Percentiles rank a stretch among this genome's conserved stretches.
phyloP scores from a whole-genome alignment of 2,113 vertebrate species.

The Micronycteris hirsuta region DNA sequence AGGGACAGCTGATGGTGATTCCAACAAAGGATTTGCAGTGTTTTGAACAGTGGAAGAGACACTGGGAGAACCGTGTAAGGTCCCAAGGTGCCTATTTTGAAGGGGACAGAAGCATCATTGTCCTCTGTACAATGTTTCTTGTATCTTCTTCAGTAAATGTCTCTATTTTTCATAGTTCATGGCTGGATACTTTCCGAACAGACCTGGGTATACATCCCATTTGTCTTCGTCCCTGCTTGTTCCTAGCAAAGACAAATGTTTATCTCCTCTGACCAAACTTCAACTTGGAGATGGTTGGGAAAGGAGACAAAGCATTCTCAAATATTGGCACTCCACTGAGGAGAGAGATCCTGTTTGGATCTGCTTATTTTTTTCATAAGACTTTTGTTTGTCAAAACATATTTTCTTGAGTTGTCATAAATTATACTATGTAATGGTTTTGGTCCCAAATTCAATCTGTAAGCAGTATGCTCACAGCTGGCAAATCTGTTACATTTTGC shows the following conservation, averaged over 20 bases:
- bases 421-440: slow-evolving; percentile 7
- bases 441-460: slow-evolving; percentile 1
- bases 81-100: too few species aligned
- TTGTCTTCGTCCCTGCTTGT: background rate
- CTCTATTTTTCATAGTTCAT: too few species aligned
- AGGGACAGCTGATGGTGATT: too few species aligned
- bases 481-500: slow-evolving; percentile 11
- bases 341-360: background rate
- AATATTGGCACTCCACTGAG: background rate
- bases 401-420: slow-evolving; percentile 40
- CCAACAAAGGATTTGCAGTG: too few species aligned
- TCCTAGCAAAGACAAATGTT: background rate
- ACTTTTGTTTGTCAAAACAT: slow-evolving; percentile 25
- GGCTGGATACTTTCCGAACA: too few species aligned
- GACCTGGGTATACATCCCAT: background rate
- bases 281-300: background rate
- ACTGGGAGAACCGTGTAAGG: too few species aligned
- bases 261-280: background rate
- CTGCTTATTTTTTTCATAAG: background rate
- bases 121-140: too few species aligned
- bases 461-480: slow-evolving; percentile 52
- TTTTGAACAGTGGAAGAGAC: too few species aligned
- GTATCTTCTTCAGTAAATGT: too few species aligned
- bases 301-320: background rate
- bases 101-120: too few species aligned